A percentile compares a stretch with the other conserved stretches of the same genome.
These are phyloP conservation scores for Elaphurus davidianus DNA, from an alignment of 2,113 vertebrate genomes.

Conservation along the genomic window DNA sequence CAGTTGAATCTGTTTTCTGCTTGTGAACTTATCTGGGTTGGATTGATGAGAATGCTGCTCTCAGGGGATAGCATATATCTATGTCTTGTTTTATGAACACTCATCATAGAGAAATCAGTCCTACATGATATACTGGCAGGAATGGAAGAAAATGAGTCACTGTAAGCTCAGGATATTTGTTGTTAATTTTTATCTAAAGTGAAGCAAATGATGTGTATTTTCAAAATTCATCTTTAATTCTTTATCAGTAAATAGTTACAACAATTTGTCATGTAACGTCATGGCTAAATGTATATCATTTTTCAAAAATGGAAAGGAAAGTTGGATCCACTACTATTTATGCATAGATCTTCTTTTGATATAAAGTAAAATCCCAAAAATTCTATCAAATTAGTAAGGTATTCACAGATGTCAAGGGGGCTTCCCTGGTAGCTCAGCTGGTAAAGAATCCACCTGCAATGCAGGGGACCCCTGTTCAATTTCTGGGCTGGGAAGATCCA, in stretches of 20 bases:
- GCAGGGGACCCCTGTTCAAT: not conserved
- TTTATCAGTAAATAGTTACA: not conserved
- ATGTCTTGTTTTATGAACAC: not conserved
- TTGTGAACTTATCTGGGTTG: not conserved
- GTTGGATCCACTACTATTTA: not conserved
- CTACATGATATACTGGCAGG: not conserved
- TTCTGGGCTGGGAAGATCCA: not conserved
- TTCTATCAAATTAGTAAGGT: not conserved
- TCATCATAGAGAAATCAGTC: not conserved
- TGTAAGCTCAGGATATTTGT: not conserved
- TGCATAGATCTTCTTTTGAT: not conserved
- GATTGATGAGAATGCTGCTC: not conserved
- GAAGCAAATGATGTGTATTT: not conserved
- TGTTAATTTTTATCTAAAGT: conserved; percentile 11
- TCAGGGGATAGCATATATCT: not conserved
- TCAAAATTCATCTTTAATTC: conserved; percentile 26
- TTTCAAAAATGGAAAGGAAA: not conserved
- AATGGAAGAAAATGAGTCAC: conserved; percentile 12
- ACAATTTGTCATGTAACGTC: not conserved
- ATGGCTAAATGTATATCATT: not conserved
- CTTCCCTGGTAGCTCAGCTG: not conserved
- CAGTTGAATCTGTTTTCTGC: not conserved
- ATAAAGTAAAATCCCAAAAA: not conserved
- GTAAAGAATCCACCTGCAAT: not conserved
- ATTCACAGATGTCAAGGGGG: not conserved